These are phyloP conservation scores for Theonella swinhoei DNA, from an alignment of 37 sponge, comb jelly and placozoan genomes.

Conservation along the genomic window DNA sequence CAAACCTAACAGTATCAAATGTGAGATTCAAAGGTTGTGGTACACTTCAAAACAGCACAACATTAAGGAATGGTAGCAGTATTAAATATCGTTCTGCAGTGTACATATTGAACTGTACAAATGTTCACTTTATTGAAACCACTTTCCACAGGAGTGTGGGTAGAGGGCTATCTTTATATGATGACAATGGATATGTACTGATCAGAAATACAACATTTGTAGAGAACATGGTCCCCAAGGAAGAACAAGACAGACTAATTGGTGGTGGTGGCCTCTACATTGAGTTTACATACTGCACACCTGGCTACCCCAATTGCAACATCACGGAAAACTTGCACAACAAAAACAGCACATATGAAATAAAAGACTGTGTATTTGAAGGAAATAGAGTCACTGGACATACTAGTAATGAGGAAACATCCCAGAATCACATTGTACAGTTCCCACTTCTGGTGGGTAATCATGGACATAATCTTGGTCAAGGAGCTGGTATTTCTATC, in stretches of 20 bases:
- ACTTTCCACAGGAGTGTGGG: background rate
- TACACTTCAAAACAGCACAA: background rate
- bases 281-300: conserved; percentile 12
- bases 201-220: background rate
- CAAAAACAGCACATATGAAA: no score
- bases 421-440: no score
- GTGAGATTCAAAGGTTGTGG: no score
- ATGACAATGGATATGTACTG: background rate
- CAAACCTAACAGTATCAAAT: no score
- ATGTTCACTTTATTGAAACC: background rate
- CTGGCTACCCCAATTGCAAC: no score
- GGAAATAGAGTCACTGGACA: no score
- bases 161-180: conserved; percentile 14
- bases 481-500: no score
- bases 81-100: conserved; percentile 2
- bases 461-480: no score
- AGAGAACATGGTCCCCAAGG: background rate
- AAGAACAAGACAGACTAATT: background rate
- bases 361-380: no score
- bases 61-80: background rate
- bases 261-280: conserved; percentile 31
- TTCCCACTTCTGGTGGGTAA: no score
- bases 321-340: no score
- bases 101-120: conserved; percentile 15
- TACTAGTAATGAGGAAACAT: no score